phyloP scores from a whole-genome alignment of 2,888 invertebrate species.

The Phrixothrix hirtus region DNA sequence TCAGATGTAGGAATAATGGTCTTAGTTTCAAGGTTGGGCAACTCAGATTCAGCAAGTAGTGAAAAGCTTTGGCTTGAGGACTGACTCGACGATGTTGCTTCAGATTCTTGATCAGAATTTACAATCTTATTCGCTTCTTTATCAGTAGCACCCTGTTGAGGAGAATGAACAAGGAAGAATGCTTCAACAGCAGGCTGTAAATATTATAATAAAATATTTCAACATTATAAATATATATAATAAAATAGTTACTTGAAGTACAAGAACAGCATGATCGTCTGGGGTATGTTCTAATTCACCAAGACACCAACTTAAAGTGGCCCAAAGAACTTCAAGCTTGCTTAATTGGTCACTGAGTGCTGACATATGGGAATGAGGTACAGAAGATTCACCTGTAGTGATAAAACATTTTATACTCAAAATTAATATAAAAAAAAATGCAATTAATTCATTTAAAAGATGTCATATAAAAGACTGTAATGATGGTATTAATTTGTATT shows the following conservation, averaged over 20 bases:
- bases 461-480: too few species aligned
- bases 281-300: slow-evolving; percentile 78
- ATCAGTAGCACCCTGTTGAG: slow-evolving; percentile 56
- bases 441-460: too few species aligned
- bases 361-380: slow-evolving; percentile 52
- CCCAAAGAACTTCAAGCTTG: slow-evolving; percentile 74
- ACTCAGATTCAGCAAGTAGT: too few species aligned
- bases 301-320: slow-evolving; percentile 76
- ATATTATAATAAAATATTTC: slow-evolving; percentile 20
- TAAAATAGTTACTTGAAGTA: slow-evolving; percentile 64
- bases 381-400: too few species aligned
- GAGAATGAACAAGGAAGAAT: slow-evolving; percentile 86
- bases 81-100: too few species aligned
- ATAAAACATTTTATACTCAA: too few species aligned
- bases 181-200: slow-evolving; percentile 81
- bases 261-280: slow-evolving; percentile 85
- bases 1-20: slow-evolving; percentile 52
- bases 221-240: neutral
- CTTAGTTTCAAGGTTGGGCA: too few species aligned
- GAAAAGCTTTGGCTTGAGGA: too few species aligned
- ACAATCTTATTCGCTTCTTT: slow-evolving; percentile 14
- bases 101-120: slow-evolving; percentile 18
- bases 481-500: too few species aligned
- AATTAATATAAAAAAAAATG: too few species aligned
- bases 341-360: slow-evolving; percentile 70